Evolutionary conservation across 2,888 invertebrate genomes (phyloP).

Genomic region (Lasioglossum calceatum): DNA sequence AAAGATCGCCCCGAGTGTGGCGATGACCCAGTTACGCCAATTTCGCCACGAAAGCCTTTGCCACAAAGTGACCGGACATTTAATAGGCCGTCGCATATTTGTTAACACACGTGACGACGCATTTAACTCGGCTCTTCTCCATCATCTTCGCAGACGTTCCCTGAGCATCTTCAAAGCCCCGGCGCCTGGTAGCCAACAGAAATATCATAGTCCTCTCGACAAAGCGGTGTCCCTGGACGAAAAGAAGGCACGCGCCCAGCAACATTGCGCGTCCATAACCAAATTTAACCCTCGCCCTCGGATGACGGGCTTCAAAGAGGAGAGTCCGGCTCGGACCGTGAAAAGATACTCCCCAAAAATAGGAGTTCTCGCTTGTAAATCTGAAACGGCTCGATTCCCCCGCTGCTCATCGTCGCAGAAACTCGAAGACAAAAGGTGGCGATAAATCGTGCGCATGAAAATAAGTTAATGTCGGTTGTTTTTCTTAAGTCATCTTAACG

Average conservation of each 20-base stretch:
- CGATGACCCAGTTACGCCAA: slow-evolving; percentile 28
- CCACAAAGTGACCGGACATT: slow-evolving; percentile 2
- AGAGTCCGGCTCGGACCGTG: not conserved
- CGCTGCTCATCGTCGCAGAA: not conserved
- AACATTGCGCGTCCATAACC: slow-evolving; percentile 15
- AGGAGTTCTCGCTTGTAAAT: slow-evolving; percentile 14
- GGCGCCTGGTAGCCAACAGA: slow-evolving; percentile 42
- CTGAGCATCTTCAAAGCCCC: slow-evolving; percentile 25
- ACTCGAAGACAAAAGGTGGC: slow-evolving; percentile 30
- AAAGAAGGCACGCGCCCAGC: not conserved
- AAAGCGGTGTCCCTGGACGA: not conserved
- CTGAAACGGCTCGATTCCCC: not conserved
- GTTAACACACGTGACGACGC: slow-evolving; percentile 25
- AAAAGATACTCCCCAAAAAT: slow-evolving; percentile 44
- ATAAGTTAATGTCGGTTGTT: not conserved
- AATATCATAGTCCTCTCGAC: slow-evolving; percentile 48
- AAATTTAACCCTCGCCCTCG: slow-evolving; percentile 44
- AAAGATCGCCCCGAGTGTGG: not conserved
- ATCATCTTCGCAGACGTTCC: not conserved
- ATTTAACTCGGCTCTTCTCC: not conserved
- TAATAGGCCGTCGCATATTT: not conserved
- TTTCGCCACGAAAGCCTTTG: not conserved
- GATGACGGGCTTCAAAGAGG: slow-evolving; percentile 43
- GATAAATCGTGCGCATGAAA: slow-evolving; percentile 7
- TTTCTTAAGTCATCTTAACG: no score